These are phyloP conservation scores for Cerceris ruficornis DNA, from an alignment of 2,888 invertebrate species.

Conservation along the genomic window DNA sequence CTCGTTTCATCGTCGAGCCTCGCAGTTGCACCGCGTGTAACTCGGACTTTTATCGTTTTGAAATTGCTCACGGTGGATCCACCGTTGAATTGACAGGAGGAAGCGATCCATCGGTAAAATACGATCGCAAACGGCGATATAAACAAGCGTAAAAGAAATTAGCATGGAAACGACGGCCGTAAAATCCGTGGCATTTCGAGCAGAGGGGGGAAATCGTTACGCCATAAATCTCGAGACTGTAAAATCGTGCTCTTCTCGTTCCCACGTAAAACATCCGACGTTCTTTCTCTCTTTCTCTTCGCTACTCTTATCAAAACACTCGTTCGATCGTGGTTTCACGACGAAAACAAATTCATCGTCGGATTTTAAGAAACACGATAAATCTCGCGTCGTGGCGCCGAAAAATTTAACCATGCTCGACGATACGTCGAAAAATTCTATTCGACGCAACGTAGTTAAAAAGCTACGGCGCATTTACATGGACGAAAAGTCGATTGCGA, in stretches of 20 bases:
- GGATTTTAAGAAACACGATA: not conserved
- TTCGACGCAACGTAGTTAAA: no score
- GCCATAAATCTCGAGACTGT: constrained; percentile 11
- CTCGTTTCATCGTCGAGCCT: no score
- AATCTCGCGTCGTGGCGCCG: no score
- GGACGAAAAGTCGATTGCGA: no score
- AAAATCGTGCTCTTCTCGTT: constrained; percentile 18
- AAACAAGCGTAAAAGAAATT: not conserved
- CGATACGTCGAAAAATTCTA: no score
- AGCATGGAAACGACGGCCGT: not conserved
- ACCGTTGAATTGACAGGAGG: not conserved
- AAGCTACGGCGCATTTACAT: no score
- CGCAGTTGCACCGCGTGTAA: not conserved
- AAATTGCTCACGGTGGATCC: not conserved
- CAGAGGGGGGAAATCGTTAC: constrained; percentile 1
- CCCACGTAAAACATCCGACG: not conserved
- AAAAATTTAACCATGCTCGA: no score
- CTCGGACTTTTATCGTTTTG: not conserved
- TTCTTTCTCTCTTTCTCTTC: not conserved
- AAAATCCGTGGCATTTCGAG: not conserved
- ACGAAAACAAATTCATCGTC: not conserved
- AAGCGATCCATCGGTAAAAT: not conserved
- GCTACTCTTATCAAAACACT: not conserved
- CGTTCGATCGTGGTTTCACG: not conserved
- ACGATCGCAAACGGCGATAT: not conserved